Evolutionary conservation across 92 coral and sea anemone species (phyloP), one percentile per base, ranked within the genome.

Genomic region (Chrysogorgia sp.): DNA sequence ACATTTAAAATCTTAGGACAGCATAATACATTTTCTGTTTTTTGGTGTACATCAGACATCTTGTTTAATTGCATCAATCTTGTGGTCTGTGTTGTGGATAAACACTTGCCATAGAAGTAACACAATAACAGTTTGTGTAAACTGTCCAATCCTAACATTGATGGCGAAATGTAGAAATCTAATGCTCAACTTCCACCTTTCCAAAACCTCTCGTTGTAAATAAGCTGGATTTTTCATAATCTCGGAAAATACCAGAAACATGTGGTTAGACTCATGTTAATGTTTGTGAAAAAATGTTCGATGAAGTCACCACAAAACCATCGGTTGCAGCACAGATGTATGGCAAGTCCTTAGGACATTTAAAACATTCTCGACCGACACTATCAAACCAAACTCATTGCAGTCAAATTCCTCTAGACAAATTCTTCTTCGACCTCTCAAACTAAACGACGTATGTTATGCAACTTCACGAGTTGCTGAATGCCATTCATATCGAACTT

Each of bases 161-260:
- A 75, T 50, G 1, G 82, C 82, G 58, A 76, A 76, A 65, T 76
- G 82, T 17, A 76, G 53, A 45, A 76, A 76, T 57, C 57, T 76
- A 56, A 58, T 53, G 45, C 37, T 22, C 26, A 74, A 65, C 57
- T 58, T 76, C 72, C 29, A 76, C 47, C 45, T 76, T 30, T 29
- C 3, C 61, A 76, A 52, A 21, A 76, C 40, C 0, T 29, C 41
- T 21, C 4, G 8, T 21, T 60, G 40, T 1, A 76, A 17, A 21
- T 15, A 0, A 13, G 53, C 24, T 26, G 71, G 71, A 60, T 76
- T 40, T 31, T n/a, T 76, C 74, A 76, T 34, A 28, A 28, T 0
- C 74, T 75, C 81, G 25, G 81, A 75, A 56, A 56, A 75, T 29
- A 75, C 81, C 2, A 75, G 22, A 43, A 75, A 75, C 40, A 75